phyloP scores from a whole-genome alignment of 2,797 vertebrate genomes.

The Orestias chungarensis region DNA sequence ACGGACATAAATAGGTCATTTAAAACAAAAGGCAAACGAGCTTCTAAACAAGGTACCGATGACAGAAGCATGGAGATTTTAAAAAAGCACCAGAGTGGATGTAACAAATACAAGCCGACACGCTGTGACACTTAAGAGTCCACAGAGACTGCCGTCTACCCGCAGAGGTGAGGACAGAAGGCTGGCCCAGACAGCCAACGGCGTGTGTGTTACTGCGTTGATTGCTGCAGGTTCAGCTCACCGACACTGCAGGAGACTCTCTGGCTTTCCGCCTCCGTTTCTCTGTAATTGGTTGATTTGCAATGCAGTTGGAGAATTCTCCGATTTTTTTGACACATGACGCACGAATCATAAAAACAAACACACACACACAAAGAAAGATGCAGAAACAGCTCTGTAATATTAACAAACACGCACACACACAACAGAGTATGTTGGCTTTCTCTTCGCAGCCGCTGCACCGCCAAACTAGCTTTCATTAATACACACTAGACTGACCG shows the following conservation, averaged over 20 bases:
- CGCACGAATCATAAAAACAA: constrained; percentile 14
- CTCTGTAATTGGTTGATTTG: constrained; percentile 68
- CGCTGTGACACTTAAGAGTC: constrained; percentile 6
- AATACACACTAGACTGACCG: constrained; percentile 61
- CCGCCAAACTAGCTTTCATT: constrained; percentile 56
- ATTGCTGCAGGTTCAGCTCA: constrained; percentile 17
- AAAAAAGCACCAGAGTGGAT: neutral
- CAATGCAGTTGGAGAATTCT: constrained; percentile 35
- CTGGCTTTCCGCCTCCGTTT: constrained; percentile 34
- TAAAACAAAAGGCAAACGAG: neutral
- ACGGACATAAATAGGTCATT: neutral
- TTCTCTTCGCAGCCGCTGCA: constrained; percentile 28
- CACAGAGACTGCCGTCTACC: constrained; percentile 8
- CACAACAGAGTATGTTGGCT: constrained; percentile 6
- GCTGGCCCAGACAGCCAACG: constrained; percentile 19
- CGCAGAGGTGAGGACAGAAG: constrained; percentile 26
- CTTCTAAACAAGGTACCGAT: neutral
- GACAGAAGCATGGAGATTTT: neutral
- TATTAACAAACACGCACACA: constrained; percentile 9
- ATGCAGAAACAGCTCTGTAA: constrained; percentile 18
- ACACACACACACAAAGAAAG: constrained; percentile 11
- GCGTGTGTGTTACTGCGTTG: constrained; percentile 9
- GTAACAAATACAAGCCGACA: constrained; percentile 4
- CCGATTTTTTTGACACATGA: constrained; percentile 37
- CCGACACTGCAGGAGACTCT: constrained; percentile 28